These are phyloP conservation scores for Dendroctonus ponderosae DNA, from an alignment of 1,140 invertebrate species.

Conservation along the genomic window DNA sequence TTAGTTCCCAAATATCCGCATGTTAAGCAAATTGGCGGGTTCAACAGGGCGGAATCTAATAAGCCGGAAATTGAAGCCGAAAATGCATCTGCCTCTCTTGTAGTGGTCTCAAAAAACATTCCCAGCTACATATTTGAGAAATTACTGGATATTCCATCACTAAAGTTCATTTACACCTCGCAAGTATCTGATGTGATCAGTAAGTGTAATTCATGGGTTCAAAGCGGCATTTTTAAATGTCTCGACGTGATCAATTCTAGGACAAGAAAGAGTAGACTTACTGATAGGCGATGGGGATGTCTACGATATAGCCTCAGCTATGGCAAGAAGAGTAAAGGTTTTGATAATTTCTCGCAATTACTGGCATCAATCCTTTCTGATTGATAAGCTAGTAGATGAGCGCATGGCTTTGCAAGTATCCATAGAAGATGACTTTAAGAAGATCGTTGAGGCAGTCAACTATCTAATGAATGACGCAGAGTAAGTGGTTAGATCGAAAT, in stretches of 20 bases:
- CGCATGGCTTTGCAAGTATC: not conserved
- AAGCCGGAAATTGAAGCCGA: not conserved
- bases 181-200: conserved; percentile 3
- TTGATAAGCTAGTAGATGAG: not conserved
- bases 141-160: not conserved
- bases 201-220: not conserved
- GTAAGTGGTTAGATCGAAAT: too few species aligned
- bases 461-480: too few species aligned
- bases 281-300: conserved; percentile 16
- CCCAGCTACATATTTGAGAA: not conserved
- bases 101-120: not conserved
- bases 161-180: not conserved
- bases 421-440: not conserved
- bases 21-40: conserved; percentile 19
- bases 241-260: not conserved
- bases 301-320: conserved; percentile 2
- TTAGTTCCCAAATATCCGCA: conserved; percentile 7
- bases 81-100: not conserved
- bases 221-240: not conserved
- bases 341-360: not conserved
- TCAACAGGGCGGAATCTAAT: not conserved
- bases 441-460: too few species aligned
- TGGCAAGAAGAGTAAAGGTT: not conserved
- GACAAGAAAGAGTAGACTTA: conserved; percentile 4
- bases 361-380: conserved; percentile 4